Conservation (phyloP, 2,797 vertebrate species). For the Diceros bicornis region DNA sequence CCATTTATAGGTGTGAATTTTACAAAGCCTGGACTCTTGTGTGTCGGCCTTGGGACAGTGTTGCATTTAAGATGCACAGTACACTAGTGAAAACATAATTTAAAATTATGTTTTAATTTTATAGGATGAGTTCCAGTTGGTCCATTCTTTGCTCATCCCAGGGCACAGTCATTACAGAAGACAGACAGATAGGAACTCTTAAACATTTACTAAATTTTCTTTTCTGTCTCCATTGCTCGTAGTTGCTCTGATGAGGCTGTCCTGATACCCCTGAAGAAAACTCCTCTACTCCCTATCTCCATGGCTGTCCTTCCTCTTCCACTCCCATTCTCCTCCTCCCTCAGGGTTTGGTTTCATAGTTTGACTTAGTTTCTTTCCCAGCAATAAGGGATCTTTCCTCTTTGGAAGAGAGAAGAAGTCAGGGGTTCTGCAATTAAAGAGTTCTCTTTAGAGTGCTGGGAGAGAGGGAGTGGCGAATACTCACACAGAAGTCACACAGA, state of each 20-base stretch:
- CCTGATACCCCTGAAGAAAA: not conserved
- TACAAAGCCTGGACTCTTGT: not conserved
- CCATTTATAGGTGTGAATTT: not conserved
- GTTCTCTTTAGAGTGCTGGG: not conserved
- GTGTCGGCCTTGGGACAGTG: not conserved
- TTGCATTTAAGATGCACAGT: constrained; percentile 16
- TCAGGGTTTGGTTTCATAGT: not conserved
- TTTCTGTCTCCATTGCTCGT: not conserved
- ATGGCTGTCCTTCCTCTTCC: not conserved
- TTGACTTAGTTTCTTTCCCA: not conserved
- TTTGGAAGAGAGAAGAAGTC: not conserved
- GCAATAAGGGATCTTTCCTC: not conserved
- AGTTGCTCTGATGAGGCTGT: not conserved
- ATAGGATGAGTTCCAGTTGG: too few relatives aligned
- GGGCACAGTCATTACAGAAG: not conserved
- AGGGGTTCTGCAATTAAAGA: not conserved
- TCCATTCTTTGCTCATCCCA: not conserved
- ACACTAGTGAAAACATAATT: constrained; percentile 13
- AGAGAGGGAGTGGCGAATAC: not conserved
- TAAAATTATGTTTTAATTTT: not conserved
- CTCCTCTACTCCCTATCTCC: not conserved
- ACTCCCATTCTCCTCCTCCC: not conserved
- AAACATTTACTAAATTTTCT: not conserved
- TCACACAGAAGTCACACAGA: not conserved
- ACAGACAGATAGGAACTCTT: not conserved